These are phyloP conservation scores for Epinephelus fuscoguttatus DNA, from an alignment of 2,113 vertebrate genomes.

Conservation along the genomic window DNA sequence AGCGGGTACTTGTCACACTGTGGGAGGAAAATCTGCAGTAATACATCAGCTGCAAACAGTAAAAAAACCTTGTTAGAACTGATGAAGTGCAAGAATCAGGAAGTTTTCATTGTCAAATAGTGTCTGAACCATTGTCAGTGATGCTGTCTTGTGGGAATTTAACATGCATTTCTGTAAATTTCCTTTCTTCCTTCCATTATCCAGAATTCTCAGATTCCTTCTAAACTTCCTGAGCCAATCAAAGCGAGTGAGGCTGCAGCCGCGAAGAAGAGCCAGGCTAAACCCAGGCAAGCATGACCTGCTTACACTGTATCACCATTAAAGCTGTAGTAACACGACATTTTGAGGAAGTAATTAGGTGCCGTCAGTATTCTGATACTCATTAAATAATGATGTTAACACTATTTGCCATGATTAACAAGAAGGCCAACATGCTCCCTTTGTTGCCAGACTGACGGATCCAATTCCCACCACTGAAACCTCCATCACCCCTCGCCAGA, in stretches of 20 bases:
- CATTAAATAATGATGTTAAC: constrained; percentile 54
- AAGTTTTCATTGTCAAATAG: background rate
- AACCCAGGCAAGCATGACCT: constrained; percentile 89
- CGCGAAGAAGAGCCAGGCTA: constrained; percentile 94
- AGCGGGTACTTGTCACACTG: constrained; percentile 19
- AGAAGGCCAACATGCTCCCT: constrained; percentile 31
- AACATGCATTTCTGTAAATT: background rate
- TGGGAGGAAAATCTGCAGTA: constrained; percentile 25
- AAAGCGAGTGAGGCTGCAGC: constrained; percentile 98
- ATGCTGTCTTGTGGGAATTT: background rate
- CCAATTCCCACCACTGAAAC: constrained; percentile 98
- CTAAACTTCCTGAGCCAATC: constrained; percentile 96
- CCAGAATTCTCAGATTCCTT: constrained; percentile 93
- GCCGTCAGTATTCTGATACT: constrained; percentile 35
- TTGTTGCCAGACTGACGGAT: constrained; percentile 90
- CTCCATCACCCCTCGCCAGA: constrained; percentile 97
- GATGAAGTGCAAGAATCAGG: background rate
- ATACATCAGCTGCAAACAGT: constrained; percentile 3
- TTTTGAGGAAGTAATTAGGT: constrained; percentile 49
- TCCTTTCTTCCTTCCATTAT: constrained; percentile 34
- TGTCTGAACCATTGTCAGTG: background rate
- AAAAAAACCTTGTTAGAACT: background rate
- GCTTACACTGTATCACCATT: constrained; percentile 31
- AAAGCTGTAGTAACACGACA: constrained; percentile 34
- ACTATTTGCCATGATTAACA: constrained; percentile 54